A percentile compares a stretch with the other conserved stretches of the same genome.
phyloP scores from a whole-genome alignment of 2,797 vertebrate genomes.

The Acipenser transmontanus region DNA sequence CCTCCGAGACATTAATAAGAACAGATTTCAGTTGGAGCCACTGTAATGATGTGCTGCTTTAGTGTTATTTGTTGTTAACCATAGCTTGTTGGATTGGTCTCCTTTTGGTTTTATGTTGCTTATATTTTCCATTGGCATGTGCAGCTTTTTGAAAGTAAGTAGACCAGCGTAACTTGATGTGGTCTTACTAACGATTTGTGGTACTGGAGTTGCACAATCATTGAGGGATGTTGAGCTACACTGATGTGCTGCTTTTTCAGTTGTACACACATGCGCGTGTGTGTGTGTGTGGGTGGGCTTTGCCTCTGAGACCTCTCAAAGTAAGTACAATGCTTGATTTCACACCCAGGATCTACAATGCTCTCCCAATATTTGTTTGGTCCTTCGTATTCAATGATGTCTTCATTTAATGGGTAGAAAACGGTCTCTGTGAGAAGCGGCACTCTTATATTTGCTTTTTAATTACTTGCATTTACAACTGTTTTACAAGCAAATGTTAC shows the following conservation, averaged over 20 bases:
- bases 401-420: conserved; percentile 35
- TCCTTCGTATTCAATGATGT: conserved; percentile 20
- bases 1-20: no score
- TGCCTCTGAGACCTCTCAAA: conserved; percentile 17
- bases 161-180: conserved; percentile 42
- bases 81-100: conserved; percentile 38
- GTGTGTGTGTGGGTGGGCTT: conserved; percentile 22
- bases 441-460: conserved; percentile 28
- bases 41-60: conserved; percentile 48
- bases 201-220: conserved; percentile 32
- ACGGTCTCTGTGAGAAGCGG: not conserved
- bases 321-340: conserved; percentile 23
- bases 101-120: conserved; percentile 27
- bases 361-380: conserved; percentile 8
- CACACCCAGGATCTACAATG: not conserved
- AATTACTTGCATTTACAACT: conserved; percentile 47
- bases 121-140: conserved; percentile 50
- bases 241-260: no score
- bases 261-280: conserved; percentile 27
- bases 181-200: conserved; percentile 39
- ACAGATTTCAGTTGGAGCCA: conserved; percentile 8
- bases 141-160: conserved; percentile 43
- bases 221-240: conserved; percentile 36
- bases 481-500: conserved; percentile 42
- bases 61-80: conserved; percentile 45